Base-by-base conservation (phyloP, 2,888 invertebrate species). In the Pandemis corylana region DNA sequence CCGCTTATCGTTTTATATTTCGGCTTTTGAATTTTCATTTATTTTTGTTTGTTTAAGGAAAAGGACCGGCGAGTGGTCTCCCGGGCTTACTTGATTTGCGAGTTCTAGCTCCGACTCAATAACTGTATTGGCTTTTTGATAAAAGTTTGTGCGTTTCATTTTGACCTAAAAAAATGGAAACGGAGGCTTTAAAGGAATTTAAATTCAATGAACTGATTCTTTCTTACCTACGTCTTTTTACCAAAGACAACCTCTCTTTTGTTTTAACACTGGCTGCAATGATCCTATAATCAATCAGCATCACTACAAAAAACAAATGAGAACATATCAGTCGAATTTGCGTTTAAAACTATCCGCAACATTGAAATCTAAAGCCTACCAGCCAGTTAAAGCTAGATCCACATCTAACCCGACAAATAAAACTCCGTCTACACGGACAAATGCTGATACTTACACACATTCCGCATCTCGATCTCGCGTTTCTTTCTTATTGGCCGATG, bases 1-100 rank as follows among this genome's bases (percentile, higher is more conserved):
- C 94, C 90, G 94, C 94, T 94, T 94, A 94, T 92, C 92, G 92
- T 91, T 93, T 87, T 93, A 92, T 94, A 92, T 94, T 93, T 92
- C 85, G 91, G 90, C 89, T 91, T 92, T 91, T 92, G 93, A 94
- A 93, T 94, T 93, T 93, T 94, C 92, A 93, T 94, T 93, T 93
- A 91, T 93, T 93, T 92, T 91, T 89, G 92, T 92, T 94, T 93
- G 92, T 93, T 91, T 93, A 91, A 89, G 91, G 91, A 91, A 92
- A 91, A 90, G 86, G 85, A 80, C 82, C 80, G 81, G 77, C 76
- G 82, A 78, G 79, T 81, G 85, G 84, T 82, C 83, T 79, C 81
- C 79, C 74, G 78, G 84, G 80, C 80, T 79, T 64, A 59, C 61
- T 69, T 69, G 74, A 74, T 66, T 74, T 66, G 74, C 42, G 74